Evolutionary conservation across 2,797 vertebrate species (phyloP).

Genomic region (Cichlasoma orientale): DNA sequence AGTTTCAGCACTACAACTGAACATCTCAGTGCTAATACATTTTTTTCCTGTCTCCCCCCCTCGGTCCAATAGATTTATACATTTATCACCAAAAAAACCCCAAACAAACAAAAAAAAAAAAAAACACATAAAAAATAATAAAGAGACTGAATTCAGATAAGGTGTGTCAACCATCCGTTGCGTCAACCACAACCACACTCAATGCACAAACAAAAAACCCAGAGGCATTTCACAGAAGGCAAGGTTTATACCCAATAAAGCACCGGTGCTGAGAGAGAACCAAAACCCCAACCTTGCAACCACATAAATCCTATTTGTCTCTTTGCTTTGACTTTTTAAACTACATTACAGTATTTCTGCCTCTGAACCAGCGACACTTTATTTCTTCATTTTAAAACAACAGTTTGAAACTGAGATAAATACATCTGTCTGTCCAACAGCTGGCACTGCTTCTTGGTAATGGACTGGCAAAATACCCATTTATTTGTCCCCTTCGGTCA

Average conservation of each 20-base stretch:
- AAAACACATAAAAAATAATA: neutral
- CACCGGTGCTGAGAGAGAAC: neutral
- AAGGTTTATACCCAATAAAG: slow-evolving; percentile 3
- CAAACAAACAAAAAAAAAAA: too few relatives aligned
- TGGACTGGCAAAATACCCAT: neutral
- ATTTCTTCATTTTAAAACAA: neutral
- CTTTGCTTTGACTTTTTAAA: neutral
- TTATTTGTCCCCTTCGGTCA: neutral
- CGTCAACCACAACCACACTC: neutral
- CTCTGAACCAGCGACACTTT: neutral
- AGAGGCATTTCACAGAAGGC: neutral
- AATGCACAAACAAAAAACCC: neutral
- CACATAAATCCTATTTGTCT: neutral
- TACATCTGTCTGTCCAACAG: neutral
- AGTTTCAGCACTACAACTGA: slow-evolving; percentile 5
- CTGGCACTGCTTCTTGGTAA: neutral
- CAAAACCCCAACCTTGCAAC: neutral
- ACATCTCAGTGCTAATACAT: neutral
- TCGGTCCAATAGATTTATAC: neutral
- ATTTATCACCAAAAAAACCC: too few relatives aligned
- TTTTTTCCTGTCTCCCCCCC: too few relatives aligned
- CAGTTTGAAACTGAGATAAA: neutral
- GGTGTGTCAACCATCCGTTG: too few relatives aligned
- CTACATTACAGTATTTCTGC: neutral
- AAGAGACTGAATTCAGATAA: neutral